Percentiles rank a stretch among this genome's conserved stretches.
Conservation (phyloP, 92 coral and sea anemone species). For the Phenganax stokvisi region DNA sequence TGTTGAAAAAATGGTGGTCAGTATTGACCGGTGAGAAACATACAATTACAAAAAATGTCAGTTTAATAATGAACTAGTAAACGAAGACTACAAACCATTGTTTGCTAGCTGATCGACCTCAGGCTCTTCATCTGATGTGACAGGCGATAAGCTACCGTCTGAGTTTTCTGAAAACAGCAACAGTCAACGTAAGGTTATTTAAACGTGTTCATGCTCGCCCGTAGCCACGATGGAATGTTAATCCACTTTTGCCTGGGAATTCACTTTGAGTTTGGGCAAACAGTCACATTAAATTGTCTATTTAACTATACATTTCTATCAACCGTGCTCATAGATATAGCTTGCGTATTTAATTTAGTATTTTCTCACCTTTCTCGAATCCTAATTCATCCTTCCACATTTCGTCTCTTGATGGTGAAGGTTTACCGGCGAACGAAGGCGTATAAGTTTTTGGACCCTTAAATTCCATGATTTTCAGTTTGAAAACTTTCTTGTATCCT, state of each 20-base stretch:
- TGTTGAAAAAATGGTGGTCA: background rate
- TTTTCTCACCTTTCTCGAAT: constrained; percentile 56
- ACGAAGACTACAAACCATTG: constrained; percentile 46
- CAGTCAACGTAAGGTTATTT: constrained; percentile 8
- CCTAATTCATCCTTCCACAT: constrained; percentile 80
- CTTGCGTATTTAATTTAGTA: background rate
- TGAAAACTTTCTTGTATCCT: background rate
- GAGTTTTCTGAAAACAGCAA: constrained; percentile 45
- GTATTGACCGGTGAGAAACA: background rate
- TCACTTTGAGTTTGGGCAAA: background rate
- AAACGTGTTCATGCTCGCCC: background rate
- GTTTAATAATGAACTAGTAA: no score
- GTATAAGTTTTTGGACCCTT: constrained; percentile 82
- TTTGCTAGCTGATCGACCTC: constrained; percentile 74
- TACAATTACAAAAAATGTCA: background rate
- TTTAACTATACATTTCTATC: background rate
- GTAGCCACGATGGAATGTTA: constrained; percentile 9
- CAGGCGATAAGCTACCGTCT: constrained; percentile 52
- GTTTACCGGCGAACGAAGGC: constrained; percentile 63
- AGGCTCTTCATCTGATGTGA: constrained; percentile 69
- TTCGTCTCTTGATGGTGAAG: constrained; percentile 90
- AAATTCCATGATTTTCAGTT: constrained; percentile 41
- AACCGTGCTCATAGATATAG: background rate
- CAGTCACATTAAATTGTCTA: background rate
- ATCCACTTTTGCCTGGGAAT: background rate